A percentile compares a stretch with the other conserved stretches of the same genome.
phyloP scores from a whole-genome alignment of 2,888 invertebrate genomes.

The Epinotia demarniana region DNA sequence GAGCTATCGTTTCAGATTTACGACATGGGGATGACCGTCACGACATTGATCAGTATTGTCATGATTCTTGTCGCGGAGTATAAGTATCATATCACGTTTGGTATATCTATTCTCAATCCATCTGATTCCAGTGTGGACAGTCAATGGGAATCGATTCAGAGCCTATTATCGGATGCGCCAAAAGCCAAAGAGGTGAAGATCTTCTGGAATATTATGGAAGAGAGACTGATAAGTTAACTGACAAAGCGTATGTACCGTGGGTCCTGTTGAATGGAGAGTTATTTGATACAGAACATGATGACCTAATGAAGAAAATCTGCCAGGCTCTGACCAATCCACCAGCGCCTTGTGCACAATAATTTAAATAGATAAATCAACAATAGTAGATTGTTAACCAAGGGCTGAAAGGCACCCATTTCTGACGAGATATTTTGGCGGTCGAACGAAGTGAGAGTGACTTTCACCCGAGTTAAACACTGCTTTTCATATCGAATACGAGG shows the following conservation, averaged over 20 bases:
- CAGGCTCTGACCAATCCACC: slow-evolving; percentile 19
- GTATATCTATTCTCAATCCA: neutral
- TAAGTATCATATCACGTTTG: neutral
- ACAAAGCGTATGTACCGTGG: slow-evolving; percentile 11
- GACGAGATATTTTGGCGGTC: no score
- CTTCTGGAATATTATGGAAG: slow-evolving; percentile 37
- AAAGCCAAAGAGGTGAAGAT: slow-evolving; percentile 27
- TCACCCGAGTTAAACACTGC: no score
- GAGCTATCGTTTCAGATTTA: neutral
- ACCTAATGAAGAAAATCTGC: slow-evolving; percentile 18
- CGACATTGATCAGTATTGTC: neutral
- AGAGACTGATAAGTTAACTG: slow-evolving; percentile 8
- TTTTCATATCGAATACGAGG: no score
- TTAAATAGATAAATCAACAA: neutral
- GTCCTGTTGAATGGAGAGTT: slow-evolving; percentile 19
- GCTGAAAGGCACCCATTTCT: no score
- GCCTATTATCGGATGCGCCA: slow-evolving; percentile 29
- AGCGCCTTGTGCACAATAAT: slow-evolving; percentile 10
- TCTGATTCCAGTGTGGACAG: slow-evolving; percentile 32
- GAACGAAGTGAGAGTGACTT: no score
- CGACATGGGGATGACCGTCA: neutral
- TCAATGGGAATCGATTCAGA: slow-evolving; percentile 23
- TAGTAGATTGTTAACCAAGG: no score
- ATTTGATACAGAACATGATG: neutral
- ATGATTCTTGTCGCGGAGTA: neutral